These are phyloP conservation scores for Meloidogyne hapla DNA, from an alignment of 1,140 invertebrate genomes.

Conservation along the genomic window DNA sequence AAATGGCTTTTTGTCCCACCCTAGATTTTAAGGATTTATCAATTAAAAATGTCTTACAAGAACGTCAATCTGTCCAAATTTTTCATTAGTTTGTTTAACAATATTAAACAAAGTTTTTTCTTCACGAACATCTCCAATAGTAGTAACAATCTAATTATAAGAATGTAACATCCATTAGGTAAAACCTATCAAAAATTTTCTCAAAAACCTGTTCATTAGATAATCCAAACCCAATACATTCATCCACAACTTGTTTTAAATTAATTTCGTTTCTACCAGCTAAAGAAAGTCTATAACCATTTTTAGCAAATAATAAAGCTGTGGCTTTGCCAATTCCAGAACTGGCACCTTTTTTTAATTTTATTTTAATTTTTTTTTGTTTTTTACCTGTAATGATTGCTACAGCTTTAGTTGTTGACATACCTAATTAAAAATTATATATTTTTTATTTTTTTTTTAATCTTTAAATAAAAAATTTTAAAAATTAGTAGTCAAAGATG, in stretches of 20 bases:
- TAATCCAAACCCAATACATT: constrained; percentile 68
- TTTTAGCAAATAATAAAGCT: constrained; percentile 75
- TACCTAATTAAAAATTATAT: background rate
- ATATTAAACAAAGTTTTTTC: constrained; percentile 36
- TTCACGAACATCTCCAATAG: constrained; percentile 56
- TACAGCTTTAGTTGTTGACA: background rate
- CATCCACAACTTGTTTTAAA: constrained; percentile 70
- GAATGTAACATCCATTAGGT: no score
- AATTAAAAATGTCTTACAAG: constrained; percentile 22
- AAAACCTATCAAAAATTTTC: background rate
- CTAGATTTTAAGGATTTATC: no score
- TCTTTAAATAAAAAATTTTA: no score
- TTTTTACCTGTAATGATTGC: background rate
- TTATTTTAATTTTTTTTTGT: background rate
- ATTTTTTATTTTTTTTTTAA: no score
- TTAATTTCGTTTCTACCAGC: constrained; percentile 76
- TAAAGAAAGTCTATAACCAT: constrained; percentile 74
- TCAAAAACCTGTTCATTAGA: constrained; percentile 38
- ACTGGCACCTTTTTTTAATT: constrained; percentile 71
- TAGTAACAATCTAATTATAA: constrained; percentile 53
- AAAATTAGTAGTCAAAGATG: no score
- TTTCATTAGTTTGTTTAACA: constrained; percentile 40
- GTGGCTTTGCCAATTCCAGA: constrained; percentile 72
- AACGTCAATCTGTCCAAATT: constrained; percentile 43
- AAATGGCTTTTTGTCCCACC: background rate